Conservation (phyloP, 2,113 vertebrate species). For the Muntiacus muntjak region DNA sequence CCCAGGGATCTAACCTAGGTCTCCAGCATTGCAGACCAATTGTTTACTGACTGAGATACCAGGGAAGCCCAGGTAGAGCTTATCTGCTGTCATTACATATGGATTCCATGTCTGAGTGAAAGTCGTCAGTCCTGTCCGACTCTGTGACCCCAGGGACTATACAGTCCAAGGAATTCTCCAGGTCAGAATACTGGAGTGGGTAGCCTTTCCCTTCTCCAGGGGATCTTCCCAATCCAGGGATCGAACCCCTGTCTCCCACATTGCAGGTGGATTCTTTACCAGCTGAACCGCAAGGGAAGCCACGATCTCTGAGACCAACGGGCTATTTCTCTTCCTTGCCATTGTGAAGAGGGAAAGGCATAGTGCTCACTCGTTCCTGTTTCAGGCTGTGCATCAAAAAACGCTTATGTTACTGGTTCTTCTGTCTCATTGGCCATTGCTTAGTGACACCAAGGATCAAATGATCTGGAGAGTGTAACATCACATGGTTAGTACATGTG, state of each 20-base stretch:
- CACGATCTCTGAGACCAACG: not conserved
- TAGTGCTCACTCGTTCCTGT: not conserved
- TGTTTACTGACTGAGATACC: not conserved
- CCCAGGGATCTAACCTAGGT: not conserved
- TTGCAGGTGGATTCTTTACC: not conserved
- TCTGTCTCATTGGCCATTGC: not conserved
- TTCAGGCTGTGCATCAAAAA: not conserved
- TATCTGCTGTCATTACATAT: not conserved
- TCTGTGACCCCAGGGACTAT: not conserved
- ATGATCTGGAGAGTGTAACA: not conserved
- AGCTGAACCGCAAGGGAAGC: not conserved
- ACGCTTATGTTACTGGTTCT: not conserved
- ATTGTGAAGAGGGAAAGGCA: not conserved
- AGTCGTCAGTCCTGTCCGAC: fast-evolving
- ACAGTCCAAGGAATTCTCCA: not conserved
- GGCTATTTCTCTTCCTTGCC: not conserved
- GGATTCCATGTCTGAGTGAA: not conserved
- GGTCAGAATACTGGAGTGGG: not conserved
- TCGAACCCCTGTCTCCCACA: not conserved
- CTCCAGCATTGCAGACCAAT: not conserved
- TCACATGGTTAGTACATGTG: not conserved
- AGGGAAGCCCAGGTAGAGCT: not conserved
- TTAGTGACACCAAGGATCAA: not conserved
- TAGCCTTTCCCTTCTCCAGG: not conserved
- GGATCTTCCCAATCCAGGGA: not conserved